Evolutionary conservation across 2,888 invertebrate genomes (phyloP).

Genomic region (Andrena flavipes): DNA sequence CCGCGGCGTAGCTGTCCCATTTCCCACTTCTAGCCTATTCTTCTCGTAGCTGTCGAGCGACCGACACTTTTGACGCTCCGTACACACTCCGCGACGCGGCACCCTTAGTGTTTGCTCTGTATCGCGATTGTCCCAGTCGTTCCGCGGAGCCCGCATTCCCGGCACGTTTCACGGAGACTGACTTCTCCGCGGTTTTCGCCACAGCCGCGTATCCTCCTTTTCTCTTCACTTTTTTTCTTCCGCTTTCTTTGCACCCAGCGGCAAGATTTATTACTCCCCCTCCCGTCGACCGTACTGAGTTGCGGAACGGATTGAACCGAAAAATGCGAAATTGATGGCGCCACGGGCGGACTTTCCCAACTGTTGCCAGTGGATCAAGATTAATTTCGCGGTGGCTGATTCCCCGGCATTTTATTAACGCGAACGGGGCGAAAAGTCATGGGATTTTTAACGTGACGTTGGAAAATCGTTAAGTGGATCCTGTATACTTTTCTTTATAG

Average conservation of each 20-base stretch:
- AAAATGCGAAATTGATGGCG: constrained; percentile 1
- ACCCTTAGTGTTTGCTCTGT: neutral
- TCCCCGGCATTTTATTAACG: neutral
- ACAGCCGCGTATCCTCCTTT: neutral
- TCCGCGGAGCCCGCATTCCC: constrained; percentile 25
- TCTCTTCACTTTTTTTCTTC: neutral
- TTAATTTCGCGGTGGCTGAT: constrained; percentile 29
- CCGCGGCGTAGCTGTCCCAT: neutral
- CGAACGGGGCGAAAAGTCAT: neutral
- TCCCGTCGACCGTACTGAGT: constrained; percentile 19
- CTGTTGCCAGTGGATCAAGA: neutral
- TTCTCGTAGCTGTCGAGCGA: neutral
- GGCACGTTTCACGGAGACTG: constrained; percentile 36
- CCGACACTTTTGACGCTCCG: constrained; percentile 10
- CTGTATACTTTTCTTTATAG: too few relatives aligned
- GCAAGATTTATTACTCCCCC: constrained; percentile 35
- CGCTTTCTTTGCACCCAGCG: constrained; percentile 16
- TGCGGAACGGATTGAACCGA: constrained; percentile 28
- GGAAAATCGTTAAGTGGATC: too few relatives aligned
- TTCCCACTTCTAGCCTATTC: neutral
- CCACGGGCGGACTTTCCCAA: neutral
- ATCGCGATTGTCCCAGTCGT: neutral
- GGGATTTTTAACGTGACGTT: neutral
- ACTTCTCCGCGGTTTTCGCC: constrained; percentile 29
- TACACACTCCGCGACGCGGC: constrained; percentile 10